phyloP scores from a whole-genome alignment of 2,113 vertebrate species.

The Megaleporinus macrocephalus region DNA sequence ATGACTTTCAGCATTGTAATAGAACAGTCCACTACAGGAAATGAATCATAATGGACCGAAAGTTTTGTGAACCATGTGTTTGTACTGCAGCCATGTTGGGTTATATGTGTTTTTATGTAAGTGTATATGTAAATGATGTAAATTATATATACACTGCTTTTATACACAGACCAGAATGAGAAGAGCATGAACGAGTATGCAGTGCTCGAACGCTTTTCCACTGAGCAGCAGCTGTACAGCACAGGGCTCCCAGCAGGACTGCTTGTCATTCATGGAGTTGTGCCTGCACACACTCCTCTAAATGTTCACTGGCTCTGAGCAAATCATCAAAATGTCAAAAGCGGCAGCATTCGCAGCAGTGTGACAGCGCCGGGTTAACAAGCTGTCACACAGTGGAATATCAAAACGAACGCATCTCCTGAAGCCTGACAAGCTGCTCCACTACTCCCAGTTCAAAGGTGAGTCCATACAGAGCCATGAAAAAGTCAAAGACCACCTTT shows the following conservation, averaged over 20 bases:
- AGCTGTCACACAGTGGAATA: slow-evolving; percentile 17
- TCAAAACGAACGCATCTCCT: background rate
- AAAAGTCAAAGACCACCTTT: too few species aligned
- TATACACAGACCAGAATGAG: background rate
- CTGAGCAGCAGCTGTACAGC: background rate
- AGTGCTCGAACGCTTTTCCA: background rate
- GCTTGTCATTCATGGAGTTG: background rate
- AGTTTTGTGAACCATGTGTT: too few species aligned
- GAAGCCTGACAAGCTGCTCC: background rate
- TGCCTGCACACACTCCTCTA: background rate
- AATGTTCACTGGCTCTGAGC: slow-evolving; percentile 3
- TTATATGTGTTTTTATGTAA: too few species aligned
- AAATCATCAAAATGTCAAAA: slow-evolving; percentile 2
- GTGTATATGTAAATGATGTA: too few species aligned
- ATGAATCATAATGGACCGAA: too few species aligned
- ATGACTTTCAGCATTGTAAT: too few species aligned
- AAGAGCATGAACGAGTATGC: background rate
- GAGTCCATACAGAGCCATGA: background rate
- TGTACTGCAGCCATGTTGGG: too few species aligned
- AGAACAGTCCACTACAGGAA: too few species aligned
- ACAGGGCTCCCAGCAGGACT: background rate
- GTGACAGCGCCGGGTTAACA: background rate
- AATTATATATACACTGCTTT: background rate
- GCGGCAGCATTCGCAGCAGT: background rate
- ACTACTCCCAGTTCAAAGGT: background rate